phyloP scores from a whole-genome alignment of 2,888 invertebrate species.

The Hypsopygia costalis region DNA sequence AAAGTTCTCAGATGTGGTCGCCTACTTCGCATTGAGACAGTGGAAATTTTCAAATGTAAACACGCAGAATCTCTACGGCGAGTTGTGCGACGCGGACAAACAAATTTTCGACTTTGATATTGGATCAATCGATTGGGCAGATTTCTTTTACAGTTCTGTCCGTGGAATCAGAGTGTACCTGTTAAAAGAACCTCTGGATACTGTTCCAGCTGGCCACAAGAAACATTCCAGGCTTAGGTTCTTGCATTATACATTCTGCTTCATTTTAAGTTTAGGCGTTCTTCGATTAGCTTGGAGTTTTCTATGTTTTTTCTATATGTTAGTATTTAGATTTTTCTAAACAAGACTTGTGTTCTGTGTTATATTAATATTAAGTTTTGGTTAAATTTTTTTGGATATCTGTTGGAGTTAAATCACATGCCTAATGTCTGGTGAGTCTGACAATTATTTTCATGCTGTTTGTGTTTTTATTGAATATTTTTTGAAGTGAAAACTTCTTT shows the following conservation, averaged over 20 bases:
- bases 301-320: constrained; percentile 14
- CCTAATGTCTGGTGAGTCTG: no score
- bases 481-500: no score
- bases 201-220: constrained; percentile 80
- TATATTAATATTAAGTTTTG: not conserved
- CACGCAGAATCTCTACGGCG: constrained; percentile 71
- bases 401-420: no score
- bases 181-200: constrained; percentile 86
- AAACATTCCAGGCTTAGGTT: constrained; percentile 44
- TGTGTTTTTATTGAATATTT: no score
- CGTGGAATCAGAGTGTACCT: constrained; percentile 86
- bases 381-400: no score
- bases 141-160: constrained; percentile 84
- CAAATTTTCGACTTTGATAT: constrained; percentile 85
- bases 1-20: constrained; percentile 84
- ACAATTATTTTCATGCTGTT: no score
- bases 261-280: constrained; percentile 26
- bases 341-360: constrained; percentile 1
- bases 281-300: constrained; percentile 37
- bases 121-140: constrained; percentile 82
- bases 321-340: constrained; percentile 12
- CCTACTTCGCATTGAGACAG: constrained; percentile 86
- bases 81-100: constrained; percentile 79
- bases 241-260: constrained; percentile 39
- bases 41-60: constrained; percentile 86